Base-by-base conservation (phyloP, 2,797 vertebrate genomes). In the Hippopotamyrus pictus region DNA sequence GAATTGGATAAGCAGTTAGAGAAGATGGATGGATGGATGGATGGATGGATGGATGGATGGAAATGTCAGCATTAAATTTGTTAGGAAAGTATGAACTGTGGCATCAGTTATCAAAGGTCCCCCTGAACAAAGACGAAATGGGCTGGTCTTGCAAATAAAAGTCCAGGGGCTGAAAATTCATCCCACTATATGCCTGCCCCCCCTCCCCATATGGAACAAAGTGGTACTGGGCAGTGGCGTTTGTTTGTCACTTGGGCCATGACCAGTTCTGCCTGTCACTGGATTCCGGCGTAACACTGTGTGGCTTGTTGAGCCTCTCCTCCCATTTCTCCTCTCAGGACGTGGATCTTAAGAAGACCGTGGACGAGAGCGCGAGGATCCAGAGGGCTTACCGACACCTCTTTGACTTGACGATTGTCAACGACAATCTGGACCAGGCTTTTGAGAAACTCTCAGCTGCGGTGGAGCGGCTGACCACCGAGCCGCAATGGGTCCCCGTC, bases 401-500 rank as follows among this genome's bases (percentile, higher is more conserved):
- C 92, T 99, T 99, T 44, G 98, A 99, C 93, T 95, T 99, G 95
- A 97, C 96, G 94, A 97, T 99, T 88, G 89, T 97, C 89, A 99
- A 99, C 50, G 96, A 99, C 95, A 99, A 99, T 96, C 96, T 99
- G 86, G 98, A 99, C 95, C 97, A 97, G 93, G 98, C 99, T 91
- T 99, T 99, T 9, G 97, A 99, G 95, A 97, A 96, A 91, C 94
- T 99, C 46, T 97, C 98, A 92, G 92, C 94, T 0, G 96, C 97
- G 25, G 97, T 97, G 48, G 97, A 99, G 93, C 97, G 96, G 92
- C 96, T 99, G 94, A 95, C 96, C 93, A 92, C 94, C 83, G 97
- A 99, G 83, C 95, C 97, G 0, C 99, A 99, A 95, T 99, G 99
- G 99, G 98, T 99, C 89, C 99, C 99, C 0, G 98, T 99, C 90